These are phyloP conservation scores for Lepus americanus DNA, from an alignment of 2,113 vertebrate genomes.

Conservation along the genomic window DNA sequence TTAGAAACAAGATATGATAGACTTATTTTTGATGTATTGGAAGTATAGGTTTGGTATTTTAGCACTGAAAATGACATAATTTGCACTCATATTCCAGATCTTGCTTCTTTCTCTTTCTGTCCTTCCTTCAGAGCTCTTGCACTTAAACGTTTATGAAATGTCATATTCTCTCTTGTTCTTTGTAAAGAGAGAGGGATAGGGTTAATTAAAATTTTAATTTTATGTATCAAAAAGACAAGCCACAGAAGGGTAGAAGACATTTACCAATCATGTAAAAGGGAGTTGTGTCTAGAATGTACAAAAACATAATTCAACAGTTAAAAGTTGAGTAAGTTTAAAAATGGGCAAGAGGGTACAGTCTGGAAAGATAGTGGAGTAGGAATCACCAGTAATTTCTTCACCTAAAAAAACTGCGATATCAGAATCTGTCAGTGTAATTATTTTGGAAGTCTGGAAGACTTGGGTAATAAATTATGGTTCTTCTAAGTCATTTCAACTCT, in stretches of 20 bases:
- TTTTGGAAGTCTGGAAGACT: neutral
- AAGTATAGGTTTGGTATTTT: neutral
- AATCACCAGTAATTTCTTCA: neutral
- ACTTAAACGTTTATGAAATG: neutral
- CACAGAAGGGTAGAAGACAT: slow-evolving; percentile 34
- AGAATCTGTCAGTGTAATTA: neutral
- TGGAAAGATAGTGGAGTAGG: neutral
- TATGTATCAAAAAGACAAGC: slow-evolving; percentile 1
- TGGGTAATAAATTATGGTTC: neutral
- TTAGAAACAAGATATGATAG: neutral
- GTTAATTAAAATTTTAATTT: slow-evolving; percentile 3
- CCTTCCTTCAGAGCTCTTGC: neutral
- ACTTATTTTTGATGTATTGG: neutral
- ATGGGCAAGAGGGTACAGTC: neutral
- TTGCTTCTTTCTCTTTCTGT: slow-evolving; percentile 36
- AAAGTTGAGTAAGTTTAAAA: slow-evolving; percentile 16
- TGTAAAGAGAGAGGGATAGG: neutral
- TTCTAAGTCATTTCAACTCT: neutral
- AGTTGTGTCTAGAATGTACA: neutral
- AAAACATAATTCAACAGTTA: neutral
- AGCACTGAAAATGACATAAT: neutral
- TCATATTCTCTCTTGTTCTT: neutral
- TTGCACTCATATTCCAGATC: neutral
- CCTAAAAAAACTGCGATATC: neutral
- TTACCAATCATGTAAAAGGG: neutral